These are phyloP conservation scores for Oryzias sinensis DNA, from an alignment of 2,797 vertebrate genomes.

Conservation along the genomic window DNA sequence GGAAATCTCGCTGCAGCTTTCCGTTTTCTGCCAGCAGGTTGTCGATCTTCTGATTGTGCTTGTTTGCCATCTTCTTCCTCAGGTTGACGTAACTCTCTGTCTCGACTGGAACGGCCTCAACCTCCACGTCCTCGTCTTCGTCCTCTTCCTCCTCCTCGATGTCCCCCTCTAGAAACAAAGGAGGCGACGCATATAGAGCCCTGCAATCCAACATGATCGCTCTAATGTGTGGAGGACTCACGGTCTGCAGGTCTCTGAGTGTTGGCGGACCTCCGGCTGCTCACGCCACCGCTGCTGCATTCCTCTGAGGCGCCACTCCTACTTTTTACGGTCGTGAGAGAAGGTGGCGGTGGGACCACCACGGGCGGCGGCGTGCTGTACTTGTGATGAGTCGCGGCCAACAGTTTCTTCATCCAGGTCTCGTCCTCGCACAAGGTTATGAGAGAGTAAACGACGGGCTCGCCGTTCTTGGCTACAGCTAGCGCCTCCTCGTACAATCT, in stretches of 20 bases:
- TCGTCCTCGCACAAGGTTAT: slow-evolving; percentile 89
- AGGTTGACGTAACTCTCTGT: slow-evolving; percentile 90
- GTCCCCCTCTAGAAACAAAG: slow-evolving; percentile 31
- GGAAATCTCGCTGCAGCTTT: slow-evolving; percentile 87
- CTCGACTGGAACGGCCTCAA: slow-evolving; percentile 78
- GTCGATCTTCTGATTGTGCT: slow-evolving; percentile 75
- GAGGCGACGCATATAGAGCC: not conserved
- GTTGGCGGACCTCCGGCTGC: slow-evolving; percentile 31
- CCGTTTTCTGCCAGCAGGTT: slow-evolving; percentile 82
- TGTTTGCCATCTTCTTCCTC: slow-evolving; percentile 85
- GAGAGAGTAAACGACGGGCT: slow-evolving; percentile 90
- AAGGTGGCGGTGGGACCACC: slow-evolving; percentile 27
- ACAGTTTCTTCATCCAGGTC: slow-evolving; percentile 76
- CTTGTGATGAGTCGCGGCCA: slow-evolving; percentile 84
- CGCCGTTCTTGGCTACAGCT: slow-evolving; percentile 78
- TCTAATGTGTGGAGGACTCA: slow-evolving; percentile 39
- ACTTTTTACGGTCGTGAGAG: slow-evolving; percentile 41
- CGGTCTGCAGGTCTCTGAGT: slow-evolving; percentile 48
- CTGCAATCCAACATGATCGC: not conserved
- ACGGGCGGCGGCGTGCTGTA: slow-evolving; percentile 83
- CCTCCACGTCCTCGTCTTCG: slow-evolving; percentile 75
- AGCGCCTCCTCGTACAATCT: slow-evolving; percentile 87
- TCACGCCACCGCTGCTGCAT: slow-evolving; percentile 33
- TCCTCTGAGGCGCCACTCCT: slow-evolving; percentile 57
- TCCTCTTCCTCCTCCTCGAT: slow-evolving; percentile 72